Evolutionary conservation across 2,888 invertebrate species (phyloP), one percentile per base, ranked within the genome.

Genomic region (Caenorhabditis sulstoni): DNA sequence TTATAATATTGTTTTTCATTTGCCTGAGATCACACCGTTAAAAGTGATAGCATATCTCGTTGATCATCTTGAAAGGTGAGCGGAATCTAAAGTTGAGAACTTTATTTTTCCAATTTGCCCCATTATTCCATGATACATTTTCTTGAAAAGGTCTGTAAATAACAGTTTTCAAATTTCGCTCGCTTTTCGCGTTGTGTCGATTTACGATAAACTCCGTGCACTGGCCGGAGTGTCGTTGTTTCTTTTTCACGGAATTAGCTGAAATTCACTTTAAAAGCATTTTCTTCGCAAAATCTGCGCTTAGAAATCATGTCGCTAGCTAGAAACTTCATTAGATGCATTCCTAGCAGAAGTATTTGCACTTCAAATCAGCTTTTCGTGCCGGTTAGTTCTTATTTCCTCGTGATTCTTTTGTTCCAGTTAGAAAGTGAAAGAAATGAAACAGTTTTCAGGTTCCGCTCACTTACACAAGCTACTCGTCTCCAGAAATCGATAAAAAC

Each of bases 401-500:
- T 29, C 29, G 3, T 7, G 29, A 29, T 29, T 29, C 7, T 29
- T 29, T 7, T 29, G 3, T 29, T 29, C 29, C 29, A 29, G n/a
- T n/a, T 20, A 52, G 41, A 39, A 52, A 14, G 9, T 9, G n/a
- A n/a, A n/a, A n/a, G n/a, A n/a, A n/a, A 12, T 49, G n/a, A n/a
- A n/a, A n/a, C n/a, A 9, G 16, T 49, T 49, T 49, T 49, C 66
- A 77, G 71, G 81, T 79, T 57, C 35, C 64, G 0, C 67, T 81
- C 14, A 37, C 75, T 11, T 81, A 53, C 47, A 52, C 71, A 3
- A 49, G 50, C 18, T 82, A 70, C 62, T 61, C 68, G 5, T 57
- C 59, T 0, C 41, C 57, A 12, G 62, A 58, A 55, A 12, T 41
- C 59, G 71, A 79, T 39, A 44, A 39, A 22, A 79, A 82, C 41